Percentiles rank a stretch among this genome's conserved stretches.
Evolutionary conservation across 2,797 vertebrate genomes (phyloP).

Genomic region (Champsocephalus esox): DNA sequence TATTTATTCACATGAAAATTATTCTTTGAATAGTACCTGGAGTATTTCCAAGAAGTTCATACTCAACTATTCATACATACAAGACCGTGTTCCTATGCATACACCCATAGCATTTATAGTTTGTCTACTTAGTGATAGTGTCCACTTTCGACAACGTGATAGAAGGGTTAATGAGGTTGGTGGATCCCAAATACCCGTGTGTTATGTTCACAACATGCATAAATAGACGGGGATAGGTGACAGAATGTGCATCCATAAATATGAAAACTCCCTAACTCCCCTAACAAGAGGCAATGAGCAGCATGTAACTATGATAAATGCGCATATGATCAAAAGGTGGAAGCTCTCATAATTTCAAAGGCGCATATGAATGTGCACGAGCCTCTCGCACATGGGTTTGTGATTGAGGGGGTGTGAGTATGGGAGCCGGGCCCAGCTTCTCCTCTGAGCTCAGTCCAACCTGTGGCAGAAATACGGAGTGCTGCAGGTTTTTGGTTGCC

Average conservation of each 20-base stretch:
- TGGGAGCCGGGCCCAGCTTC: slow-evolving; percentile 45
- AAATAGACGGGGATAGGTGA: slow-evolving; percentile 64
- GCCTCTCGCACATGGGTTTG: slow-evolving; percentile 28
- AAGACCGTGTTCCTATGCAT: neutral
- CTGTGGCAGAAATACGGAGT: slow-evolving; percentile 61
- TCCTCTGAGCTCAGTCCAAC: slow-evolving; percentile 59
- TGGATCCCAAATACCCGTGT: slow-evolving; percentile 55
- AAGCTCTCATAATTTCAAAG: slow-evolving; percentile 29
- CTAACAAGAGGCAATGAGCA: slow-evolving; percentile 42
- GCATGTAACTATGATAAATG: slow-evolving; percentile 28
- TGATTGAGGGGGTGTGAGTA: slow-evolving; percentile 46
- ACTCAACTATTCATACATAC: neutral
- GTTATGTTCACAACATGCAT: slow-evolving; percentile 46
- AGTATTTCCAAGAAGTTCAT: neutral
- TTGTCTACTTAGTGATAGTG: neutral
- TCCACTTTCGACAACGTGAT: neutral
- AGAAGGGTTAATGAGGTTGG: slow-evolving; percentile 33
- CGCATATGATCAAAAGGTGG: slow-evolving; percentile 27
- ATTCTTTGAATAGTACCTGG: neutral
- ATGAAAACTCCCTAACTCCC: slow-evolving; percentile 52
- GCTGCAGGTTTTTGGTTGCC: slow-evolving; percentile 66
- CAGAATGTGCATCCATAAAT: slow-evolving; percentile 64
- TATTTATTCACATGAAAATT: neutral
- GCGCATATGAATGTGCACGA: slow-evolving; percentile 24
- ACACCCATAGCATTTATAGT: neutral